Conservation (phyloP, 2,797 vertebrate genomes). For the Spinus olivaceus region DNA sequence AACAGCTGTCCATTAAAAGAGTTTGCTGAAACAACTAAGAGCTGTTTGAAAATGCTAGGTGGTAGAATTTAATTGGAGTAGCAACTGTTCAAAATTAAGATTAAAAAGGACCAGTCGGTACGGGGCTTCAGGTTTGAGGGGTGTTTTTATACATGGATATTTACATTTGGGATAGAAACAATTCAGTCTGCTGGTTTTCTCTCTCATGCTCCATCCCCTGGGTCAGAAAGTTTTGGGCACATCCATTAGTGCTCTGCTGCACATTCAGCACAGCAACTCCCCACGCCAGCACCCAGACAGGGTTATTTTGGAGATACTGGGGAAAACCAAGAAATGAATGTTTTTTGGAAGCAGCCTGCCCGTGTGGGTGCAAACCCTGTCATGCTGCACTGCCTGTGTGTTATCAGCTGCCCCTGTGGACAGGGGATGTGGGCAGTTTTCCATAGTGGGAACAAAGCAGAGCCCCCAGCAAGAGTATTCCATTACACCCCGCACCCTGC, state of each 20-base stretch:
- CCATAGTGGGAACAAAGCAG: background rate
- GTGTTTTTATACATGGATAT: constrained; percentile 38
- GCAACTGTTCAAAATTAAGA: constrained; percentile 81
- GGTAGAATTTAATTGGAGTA: constrained; percentile 81
- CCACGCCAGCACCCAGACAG: background rate
- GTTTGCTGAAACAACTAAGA: constrained; percentile 77
- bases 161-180: constrained; percentile 51
- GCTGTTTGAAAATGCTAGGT: constrained; percentile 79
- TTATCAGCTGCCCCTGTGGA: background rate
- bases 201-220: background rate
- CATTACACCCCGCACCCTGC: background rate
- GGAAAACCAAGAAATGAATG: background rate
- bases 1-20: constrained; percentile 95
- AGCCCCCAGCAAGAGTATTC: background rate
- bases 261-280: background rate
- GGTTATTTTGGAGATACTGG: background rate
- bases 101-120: constrained; percentile 70
- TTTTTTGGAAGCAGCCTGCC: background rate
- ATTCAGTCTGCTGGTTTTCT: background rate
- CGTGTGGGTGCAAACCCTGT: background rate
- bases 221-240: background rate
- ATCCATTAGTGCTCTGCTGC: background rate
- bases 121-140: constrained; percentile 5
- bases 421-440: background rate
- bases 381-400: background rate